phyloP scores from a whole-genome alignment of 2,797 vertebrate genomes.

The Loriculus beryllinus region DNA sequence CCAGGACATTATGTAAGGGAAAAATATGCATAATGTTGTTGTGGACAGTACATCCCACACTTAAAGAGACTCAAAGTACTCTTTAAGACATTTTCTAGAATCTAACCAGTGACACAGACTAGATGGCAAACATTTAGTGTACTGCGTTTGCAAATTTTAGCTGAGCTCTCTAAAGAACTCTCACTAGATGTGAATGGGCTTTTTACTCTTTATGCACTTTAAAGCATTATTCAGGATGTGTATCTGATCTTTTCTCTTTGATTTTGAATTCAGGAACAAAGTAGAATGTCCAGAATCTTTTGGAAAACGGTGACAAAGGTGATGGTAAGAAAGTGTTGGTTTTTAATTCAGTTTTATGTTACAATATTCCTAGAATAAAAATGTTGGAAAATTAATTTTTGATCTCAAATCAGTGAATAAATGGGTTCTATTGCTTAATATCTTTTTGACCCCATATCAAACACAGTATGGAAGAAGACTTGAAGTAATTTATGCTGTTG shows the following conservation, averaged over 20 bases:
- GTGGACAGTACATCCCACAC: slow-evolving; percentile 59
- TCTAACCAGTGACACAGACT: background rate
- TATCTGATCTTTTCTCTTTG: background rate
- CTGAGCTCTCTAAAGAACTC: background rate
- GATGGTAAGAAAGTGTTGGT: slow-evolving; percentile 69
- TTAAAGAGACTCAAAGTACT: slow-evolving; percentile 50
- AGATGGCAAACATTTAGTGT: background rate
- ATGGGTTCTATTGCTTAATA: background rate
- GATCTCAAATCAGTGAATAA: background rate
- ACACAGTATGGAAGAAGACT: background rate
- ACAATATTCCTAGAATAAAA: background rate
- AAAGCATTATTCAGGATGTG: background rate
- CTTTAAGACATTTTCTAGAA: slow-evolving; percentile 37
- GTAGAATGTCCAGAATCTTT: slow-evolving; percentile 73
- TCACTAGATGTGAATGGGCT: background rate
- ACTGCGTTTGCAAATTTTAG: slow-evolving; percentile 36
- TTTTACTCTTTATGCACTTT: background rate
- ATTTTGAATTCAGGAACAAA: slow-evolving; percentile 13
- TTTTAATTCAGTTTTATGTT: background rate
- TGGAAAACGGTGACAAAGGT: slow-evolving; percentile 74
- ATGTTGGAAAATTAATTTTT: background rate
- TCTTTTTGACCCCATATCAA: background rate
- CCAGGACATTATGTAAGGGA: slow-evolving; percentile 58
- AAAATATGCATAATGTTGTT: slow-evolving; percentile 62
- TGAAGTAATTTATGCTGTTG: background rate